Percentiles rank a stretch among this genome's conserved stretches.
These are phyloP conservation scores for Entelurus aequoreus DNA, from an alignment of 2,113 vertebrate species.

Conservation along the genomic window DNA sequence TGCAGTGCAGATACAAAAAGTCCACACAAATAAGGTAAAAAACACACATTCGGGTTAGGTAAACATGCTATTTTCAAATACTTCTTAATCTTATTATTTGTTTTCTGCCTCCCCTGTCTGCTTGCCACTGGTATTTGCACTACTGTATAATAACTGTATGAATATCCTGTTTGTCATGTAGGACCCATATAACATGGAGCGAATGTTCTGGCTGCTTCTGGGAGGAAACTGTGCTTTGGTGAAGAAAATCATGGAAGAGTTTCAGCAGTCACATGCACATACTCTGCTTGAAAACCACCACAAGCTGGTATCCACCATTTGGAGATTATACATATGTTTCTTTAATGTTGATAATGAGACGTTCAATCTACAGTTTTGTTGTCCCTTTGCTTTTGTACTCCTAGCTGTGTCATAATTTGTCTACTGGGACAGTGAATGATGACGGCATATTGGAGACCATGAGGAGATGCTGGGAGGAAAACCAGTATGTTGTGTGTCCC, in stretches of 20 bases:
- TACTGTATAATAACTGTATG: no score
- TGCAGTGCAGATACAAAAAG: no score
- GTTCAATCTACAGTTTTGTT: no score
- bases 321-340: not conserved
- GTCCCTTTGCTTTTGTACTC: conserved; percentile 3
- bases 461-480: conserved; percentile 73
- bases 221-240: conserved; percentile 62
- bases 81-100: no score
- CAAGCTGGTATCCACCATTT: conserved; percentile 42
- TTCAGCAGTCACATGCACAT: conserved; percentile 66
- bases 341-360: not conserved
- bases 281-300: conserved; percentile 63
- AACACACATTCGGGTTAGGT: no score
- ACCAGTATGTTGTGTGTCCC: conserved; percentile 73
- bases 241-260: conserved; percentile 81
- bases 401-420: conserved; percentile 58
- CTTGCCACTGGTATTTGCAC: no score
- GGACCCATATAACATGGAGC: conserved; percentile 94
- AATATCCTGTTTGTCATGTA: conserved; percentile 32
- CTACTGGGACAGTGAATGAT: conserved; percentile 59
- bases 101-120: no score
- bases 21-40: no score
- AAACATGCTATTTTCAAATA: no score
- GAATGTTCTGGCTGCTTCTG: conserved; percentile 85
- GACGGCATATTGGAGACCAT: conserved; percentile 69